Conservation (phyloP, 2,888 invertebrate species). For the Phaedon cochleariae region DNA sequence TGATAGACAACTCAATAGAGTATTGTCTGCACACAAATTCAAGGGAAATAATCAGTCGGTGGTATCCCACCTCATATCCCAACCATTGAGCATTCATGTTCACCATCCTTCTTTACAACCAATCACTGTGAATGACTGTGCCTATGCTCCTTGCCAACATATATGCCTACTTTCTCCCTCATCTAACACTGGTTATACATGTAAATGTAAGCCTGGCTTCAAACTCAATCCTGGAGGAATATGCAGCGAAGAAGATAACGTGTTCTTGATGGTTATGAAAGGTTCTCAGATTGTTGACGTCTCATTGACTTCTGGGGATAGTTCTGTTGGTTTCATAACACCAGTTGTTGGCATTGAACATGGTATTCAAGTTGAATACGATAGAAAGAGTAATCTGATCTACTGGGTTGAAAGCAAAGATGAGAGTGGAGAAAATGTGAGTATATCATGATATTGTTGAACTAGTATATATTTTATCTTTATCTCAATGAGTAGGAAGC, state of each 20-base stretch:
- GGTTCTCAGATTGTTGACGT: constrained; percentile 90
- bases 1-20: constrained; percentile 90
- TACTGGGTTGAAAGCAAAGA: constrained; percentile 88
- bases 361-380: constrained; percentile 91
- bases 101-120: constrained; percentile 96
- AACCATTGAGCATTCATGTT: constrained; percentile 94
- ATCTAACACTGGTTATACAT: constrained; percentile 75
- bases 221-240: constrained; percentile 72
- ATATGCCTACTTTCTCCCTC: constrained; percentile 90
- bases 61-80: constrained; percentile 92
- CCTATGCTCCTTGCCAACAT: constrained; percentile 80
- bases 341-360: constrained; percentile 90
- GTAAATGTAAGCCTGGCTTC: constrained; percentile 92
- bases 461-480: too few species aligned
- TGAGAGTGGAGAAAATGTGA: constrained; percentile 75
- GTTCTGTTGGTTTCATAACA: constrained; percentile 79
- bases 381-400: constrained; percentile 82
- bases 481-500: too few species aligned
- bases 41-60: constrained; percentile 89
- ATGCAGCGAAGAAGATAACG: constrained; percentile 84
- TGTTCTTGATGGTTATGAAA: constrained; percentile 90
- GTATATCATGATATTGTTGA: too few species aligned
- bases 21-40: constrained; percentile 91
- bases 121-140: constrained; percentile 79
- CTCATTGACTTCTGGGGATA: constrained; percentile 78